phyloP scores from a whole-genome alignment of 1,140 invertebrate species.

The Drosophila insularis region DNA sequence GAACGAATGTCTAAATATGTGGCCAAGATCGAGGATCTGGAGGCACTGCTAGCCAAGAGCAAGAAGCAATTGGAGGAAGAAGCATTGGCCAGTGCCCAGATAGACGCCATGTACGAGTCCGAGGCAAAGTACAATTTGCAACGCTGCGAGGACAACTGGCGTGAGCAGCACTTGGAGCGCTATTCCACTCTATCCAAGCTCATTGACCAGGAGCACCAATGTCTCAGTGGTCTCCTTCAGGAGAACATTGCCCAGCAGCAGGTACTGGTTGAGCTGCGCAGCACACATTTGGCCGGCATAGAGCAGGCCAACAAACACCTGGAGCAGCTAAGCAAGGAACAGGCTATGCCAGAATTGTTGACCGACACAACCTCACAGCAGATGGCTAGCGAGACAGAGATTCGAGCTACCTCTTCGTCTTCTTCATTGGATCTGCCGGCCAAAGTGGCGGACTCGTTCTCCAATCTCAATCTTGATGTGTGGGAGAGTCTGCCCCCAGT shows the following conservation, averaged over 20 bases:
- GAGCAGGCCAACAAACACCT: constrained; percentile 83
- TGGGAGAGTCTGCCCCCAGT: constrained; percentile 63
- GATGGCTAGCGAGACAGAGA: neutral
- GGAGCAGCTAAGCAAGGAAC: constrained; percentile 72
- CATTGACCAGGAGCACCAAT: constrained; percentile 50
- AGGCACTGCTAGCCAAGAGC: constrained; percentile 51
- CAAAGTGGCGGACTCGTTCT: constrained; percentile 61
- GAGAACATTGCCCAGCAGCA: constrained; percentile 80
- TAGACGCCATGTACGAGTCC: constrained; percentile 82
- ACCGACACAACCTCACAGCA: neutral
- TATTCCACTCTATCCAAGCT: constrained; percentile 51
- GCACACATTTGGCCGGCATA: constrained; percentile 79
- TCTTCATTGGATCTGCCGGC: constrained; percentile 21
- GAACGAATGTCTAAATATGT: constrained; percentile 60
- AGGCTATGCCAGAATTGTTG: constrained; percentile 11
- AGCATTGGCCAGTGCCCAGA: constrained; percentile 40
- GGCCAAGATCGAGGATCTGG: constrained; percentile 46
- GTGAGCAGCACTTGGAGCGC: constrained; percentile 63
- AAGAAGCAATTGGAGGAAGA: constrained; percentile 58
- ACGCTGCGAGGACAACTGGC: constrained; percentile 69
- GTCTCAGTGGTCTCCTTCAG: constrained; percentile 57
- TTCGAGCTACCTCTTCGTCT: neutral
- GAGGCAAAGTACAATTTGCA: constrained; percentile 73
- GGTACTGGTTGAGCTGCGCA: constrained; percentile 77
- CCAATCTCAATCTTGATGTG: constrained; percentile 72